Conservation (phyloP, 2,888 invertebrate species). For the Dicyrtomina minuta region DNA sequence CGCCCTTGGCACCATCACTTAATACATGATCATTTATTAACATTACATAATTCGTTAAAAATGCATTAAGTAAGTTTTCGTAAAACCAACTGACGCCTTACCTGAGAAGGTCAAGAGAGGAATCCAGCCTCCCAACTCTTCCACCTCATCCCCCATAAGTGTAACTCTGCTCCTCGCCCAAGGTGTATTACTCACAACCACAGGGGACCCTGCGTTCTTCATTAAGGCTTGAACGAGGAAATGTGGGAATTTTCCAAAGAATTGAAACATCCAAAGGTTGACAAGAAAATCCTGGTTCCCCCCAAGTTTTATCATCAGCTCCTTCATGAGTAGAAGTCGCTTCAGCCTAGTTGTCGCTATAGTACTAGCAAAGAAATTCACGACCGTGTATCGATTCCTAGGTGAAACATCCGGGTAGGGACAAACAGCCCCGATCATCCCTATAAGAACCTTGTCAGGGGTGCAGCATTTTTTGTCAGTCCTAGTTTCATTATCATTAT, state of each 20-base stretch:
- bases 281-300: constrained; percentile 38
- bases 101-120: constrained; percentile 45
- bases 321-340: constrained; percentile 32
- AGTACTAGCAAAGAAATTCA: not conserved
- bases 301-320: constrained; percentile 34
- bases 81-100: too few species aligned
- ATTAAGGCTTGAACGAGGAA: constrained; percentile 40
- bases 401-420: constrained; percentile 43
- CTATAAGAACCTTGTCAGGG: constrained; percentile 36
- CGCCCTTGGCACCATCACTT: not conserved
- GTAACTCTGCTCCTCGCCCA: constrained; percentile 40
- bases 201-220: constrained; percentile 42
- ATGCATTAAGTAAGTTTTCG: not conserved
- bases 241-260: constrained; percentile 47
- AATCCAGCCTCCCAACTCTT: constrained; percentile 40
- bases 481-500: not conserved
- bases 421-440: constrained; percentile 43
- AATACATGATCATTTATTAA: not conserved
- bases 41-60: not conserved
- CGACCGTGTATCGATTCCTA: constrained; percentile 41
- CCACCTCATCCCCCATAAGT: constrained; percentile 42
- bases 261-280: constrained; percentile 42
- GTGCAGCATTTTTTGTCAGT: too few species aligned
- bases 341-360: constrained; percentile 12
- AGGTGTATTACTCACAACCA: constrained; percentile 46